Percentiles rank a stretch among this genome's conserved stretches.
Evolutionary conservation across 2,113 vertebrate genomes (phyloP).

Genomic region (Emydocephalus ijimae): DNA sequence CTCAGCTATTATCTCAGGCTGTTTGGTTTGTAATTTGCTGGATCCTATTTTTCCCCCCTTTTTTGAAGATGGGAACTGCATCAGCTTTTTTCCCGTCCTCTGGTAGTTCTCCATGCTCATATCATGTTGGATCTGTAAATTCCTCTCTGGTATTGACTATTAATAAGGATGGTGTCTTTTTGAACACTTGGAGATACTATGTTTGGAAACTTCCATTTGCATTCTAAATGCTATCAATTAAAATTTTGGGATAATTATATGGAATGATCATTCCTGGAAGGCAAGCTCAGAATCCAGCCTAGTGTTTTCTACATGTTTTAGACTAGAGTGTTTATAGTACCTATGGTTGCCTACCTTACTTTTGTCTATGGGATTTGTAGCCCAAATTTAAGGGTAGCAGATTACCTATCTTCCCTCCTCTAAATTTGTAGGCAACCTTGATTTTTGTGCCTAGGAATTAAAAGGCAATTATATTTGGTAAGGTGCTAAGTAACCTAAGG

Average conservation of each 20-base stretch:
- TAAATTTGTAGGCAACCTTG: neutral
- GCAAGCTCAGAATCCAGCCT: neutral
- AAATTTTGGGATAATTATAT: neutral
- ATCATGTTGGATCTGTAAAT: neutral
- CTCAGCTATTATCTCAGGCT: neutral
- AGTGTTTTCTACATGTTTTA: neutral
- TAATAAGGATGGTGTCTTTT: neutral
- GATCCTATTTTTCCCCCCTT: neutral
- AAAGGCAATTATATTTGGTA: neutral
- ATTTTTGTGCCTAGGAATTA: neutral
- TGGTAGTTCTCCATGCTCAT: neutral
- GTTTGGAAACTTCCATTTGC: neutral
- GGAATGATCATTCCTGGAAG: neutral
- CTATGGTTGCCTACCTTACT: neutral
- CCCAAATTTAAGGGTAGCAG: neutral
- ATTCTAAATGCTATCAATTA: neutral
- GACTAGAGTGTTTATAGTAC: neutral
- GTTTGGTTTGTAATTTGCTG: neutral
- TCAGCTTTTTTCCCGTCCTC: neutral
- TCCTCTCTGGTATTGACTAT: neutral
- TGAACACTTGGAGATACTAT: neutral
- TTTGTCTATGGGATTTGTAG: neutral
- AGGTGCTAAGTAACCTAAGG: neutral
- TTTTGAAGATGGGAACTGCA: neutral
- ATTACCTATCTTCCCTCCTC: neutral